A percentile compares a stretch with the other conserved stretches of the same genome.
Conservation (phyloP, 2,888 invertebrate species). For the Habroteleia sp. region DNA sequence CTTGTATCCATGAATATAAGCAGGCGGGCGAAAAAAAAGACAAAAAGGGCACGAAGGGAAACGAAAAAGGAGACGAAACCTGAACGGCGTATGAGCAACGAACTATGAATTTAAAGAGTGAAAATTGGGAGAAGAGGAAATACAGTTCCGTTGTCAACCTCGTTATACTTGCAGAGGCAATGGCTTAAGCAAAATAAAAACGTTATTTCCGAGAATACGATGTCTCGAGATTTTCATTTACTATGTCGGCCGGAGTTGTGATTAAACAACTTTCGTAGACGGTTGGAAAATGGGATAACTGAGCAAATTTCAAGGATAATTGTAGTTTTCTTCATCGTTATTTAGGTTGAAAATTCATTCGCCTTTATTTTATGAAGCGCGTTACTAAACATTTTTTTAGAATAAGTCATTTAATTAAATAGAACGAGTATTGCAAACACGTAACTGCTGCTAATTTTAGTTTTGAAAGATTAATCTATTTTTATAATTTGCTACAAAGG, state of each 20-base stretch:
- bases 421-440: too few relatives aligned
- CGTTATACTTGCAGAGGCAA: constrained; percentile 45
- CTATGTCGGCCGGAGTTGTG: constrained; percentile 21
- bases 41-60: constrained; percentile 9
- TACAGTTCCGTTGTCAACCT: constrained; percentile 40
- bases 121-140: constrained; percentile 50
- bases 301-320: neutral
- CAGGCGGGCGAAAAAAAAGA: constrained; percentile 47
- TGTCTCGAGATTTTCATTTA: constrained; percentile 43
- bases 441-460: too few relatives aligned
- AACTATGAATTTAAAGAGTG: constrained; percentile 58
- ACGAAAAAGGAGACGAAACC: constrained; percentile 14
- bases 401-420: too few relatives aligned
- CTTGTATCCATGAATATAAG: constrained; percentile 63
- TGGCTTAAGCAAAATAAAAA: constrained; percentile 45
- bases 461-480: too few relatives aligned
- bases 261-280: constrained; percentile 49
- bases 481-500: too few relatives aligned
- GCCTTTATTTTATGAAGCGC: too few relatives aligned
- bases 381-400: too few relatives aligned
- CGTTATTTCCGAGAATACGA: constrained; percentile 8
- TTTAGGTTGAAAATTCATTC: neutral
- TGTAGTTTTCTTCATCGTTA: constrained; percentile 2
- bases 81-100: constrained; percentile 55
- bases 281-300: constrained; percentile 5